phyloP scores from a whole-genome alignment of 1,140 invertebrate species.

The Cydia splendana region DNA sequence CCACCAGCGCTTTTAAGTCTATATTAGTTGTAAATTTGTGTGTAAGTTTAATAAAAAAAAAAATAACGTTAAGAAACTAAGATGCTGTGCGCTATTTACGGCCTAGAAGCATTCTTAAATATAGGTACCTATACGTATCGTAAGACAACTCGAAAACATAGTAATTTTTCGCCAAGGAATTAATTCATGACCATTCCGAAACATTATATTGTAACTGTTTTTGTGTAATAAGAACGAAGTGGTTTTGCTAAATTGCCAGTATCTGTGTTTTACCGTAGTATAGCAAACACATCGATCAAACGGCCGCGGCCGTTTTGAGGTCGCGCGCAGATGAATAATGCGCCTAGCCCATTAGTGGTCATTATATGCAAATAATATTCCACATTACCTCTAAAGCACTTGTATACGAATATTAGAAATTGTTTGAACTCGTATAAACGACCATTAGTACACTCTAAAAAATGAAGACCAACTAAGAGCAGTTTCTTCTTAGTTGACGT shows the following conservation, averaged over 20 bases:
- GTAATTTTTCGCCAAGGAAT: no score
- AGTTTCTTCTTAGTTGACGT: no score
- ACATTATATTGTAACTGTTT: not conserved
- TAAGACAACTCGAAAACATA: not conserved
- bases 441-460: no score
- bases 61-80: no score
- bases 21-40: no score
- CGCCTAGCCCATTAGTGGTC: slow-evolving; percentile 70
- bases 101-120: no score
- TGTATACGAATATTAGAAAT: slow-evolving; percentile 28
- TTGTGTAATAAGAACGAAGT: not conserved
- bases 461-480: no score
- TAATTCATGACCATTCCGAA: not conserved
- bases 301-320: slow-evolving; percentile 68
- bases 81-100: no score
- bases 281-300: slow-evolving; percentile 55
- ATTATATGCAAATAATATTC: slow-evolving; percentile 79
- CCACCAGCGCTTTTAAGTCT: no score
- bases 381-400: slow-evolving; percentile 55
- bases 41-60: no score
- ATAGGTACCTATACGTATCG: no score
- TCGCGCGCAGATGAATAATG: slow-evolving; percentile 69
- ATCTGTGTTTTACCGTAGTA: slow-evolving; percentile 38
- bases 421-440: slow-evolving; percentile 4
- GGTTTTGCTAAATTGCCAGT: not conserved